A percentile compares a stretch with the other conserved stretches of the same genome.
phyloP scores from a whole-genome alignment of 2,113 vertebrate species.

The Lamprologus tigripictilis region DNA sequence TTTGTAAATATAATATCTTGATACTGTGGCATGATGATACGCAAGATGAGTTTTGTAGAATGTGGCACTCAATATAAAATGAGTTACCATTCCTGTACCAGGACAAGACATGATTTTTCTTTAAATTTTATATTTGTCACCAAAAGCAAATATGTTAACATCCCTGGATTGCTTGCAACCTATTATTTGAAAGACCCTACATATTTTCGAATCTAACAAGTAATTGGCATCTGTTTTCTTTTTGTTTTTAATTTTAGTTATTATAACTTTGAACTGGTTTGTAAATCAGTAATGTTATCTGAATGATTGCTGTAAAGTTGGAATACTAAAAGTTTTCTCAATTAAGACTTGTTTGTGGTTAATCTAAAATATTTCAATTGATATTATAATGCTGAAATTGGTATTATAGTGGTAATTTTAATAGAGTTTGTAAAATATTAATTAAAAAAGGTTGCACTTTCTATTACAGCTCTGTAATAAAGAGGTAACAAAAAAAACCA shows the following conservation, averaged over 20 bases:
- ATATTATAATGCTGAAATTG: background rate
- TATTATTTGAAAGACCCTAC: background rate
- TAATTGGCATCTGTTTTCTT: background rate
- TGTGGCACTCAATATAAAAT: background rate
- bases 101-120: background rate
- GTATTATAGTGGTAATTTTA: background rate
- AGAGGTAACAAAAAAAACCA: rapidly evolving
- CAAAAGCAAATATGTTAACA: background rate
- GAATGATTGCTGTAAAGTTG: background rate
- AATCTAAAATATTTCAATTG: background rate
- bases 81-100: background rate
- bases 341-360: background rate
- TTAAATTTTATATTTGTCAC: background rate
- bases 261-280: background rate
- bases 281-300: background rate
- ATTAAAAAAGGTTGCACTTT: background rate
- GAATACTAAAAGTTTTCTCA: background rate
- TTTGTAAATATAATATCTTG: background rate
- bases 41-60: background rate
- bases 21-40: background rate
- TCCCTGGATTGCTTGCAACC: background rate
- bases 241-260: background rate
- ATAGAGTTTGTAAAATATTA: background rate
- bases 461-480: background rate
- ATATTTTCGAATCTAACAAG: background rate